phyloP scores from a whole-genome alignment of 2,113 vertebrate genomes.

The Empidonax alnorum region DNA sequence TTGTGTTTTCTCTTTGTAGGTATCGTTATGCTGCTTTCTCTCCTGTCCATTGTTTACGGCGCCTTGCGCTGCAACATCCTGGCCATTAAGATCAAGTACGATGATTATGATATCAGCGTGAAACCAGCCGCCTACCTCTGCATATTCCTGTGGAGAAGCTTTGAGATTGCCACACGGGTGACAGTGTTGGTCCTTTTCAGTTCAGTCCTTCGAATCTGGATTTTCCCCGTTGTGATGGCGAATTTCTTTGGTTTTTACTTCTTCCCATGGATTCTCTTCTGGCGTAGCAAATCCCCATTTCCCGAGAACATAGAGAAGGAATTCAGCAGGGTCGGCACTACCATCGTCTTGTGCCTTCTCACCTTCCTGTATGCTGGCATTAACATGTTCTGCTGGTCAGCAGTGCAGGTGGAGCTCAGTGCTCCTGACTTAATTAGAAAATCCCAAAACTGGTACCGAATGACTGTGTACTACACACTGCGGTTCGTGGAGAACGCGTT shows the following conservation, averaged over 20 bases:
- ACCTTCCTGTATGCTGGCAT: conserved; percentile 95
- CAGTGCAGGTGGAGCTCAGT: conserved; percentile 89
- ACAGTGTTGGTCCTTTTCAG: conserved; percentile 92
- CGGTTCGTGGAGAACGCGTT: conserved; percentile 91
- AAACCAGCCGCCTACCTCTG: conserved; percentile 89
- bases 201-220: conserved; percentile 91
- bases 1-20: conserved; percentile 76
- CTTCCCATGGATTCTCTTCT: conserved; percentile 92
- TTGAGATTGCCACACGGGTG: conserved; percentile 94
- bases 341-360: conserved; percentile 89
- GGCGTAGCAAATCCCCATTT: conserved; percentile 90
- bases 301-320: conserved; percentile 96
- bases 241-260: conserved; percentile 91
- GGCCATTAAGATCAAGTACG: conserved; percentile 96
- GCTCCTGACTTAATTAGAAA: conserved; percentile 94
- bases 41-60: conserved; percentile 95
- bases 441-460: conserved; percentile 90
- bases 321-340: conserved; percentile 88
- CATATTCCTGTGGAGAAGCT: conserved; percentile 94
- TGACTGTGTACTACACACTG: conserved; percentile 88
- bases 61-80: conserved; percentile 97
- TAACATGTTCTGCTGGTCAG: conserved; percentile 99
- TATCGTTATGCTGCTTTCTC: conserved; percentile 89
- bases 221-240: conserved; percentile 81
- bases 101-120: conserved; percentile 90